Evolutionary conservation across 2,888 invertebrate species (phyloP), one percentile per base, ranked within the genome.

Genomic region (Hermodice carunculata): DNA sequence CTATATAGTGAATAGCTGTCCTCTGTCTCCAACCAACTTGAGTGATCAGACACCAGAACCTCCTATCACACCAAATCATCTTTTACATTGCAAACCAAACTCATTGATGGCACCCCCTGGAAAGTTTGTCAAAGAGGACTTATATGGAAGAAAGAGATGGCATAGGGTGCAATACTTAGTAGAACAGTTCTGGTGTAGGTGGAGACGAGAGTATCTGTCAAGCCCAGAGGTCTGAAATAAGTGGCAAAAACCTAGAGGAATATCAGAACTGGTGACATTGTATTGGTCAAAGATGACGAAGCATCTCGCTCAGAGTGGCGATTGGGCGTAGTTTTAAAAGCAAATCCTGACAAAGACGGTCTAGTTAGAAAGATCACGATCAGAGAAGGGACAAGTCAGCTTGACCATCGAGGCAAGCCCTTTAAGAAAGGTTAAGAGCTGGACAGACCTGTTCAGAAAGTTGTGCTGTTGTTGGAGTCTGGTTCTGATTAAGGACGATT

Each of bases 181-280:
- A n/a, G 66, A 75, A 32, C 61, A 66, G 28, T 74, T 76, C 53
- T 76, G 73, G 74, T 8, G 19, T 34, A 56, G 74, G 8, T 76
- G 74, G 73, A 44, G 59, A 28, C 43, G 22, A 28, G 74, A 76
- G 37, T 73, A 60, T 62, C 26, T 74, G 1, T 59, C 59, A 22
- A 66, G 42, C 28, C 44, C 72, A 5, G 65, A 70, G 42, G 4
- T 51, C 5, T 42, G 73, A 26, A 42, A 46, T 26, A 74, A 73
- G 31, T 73, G 75, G 71, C 22, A 51, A 0, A 17, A 24, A 11
- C 44, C 52, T 1, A 29, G 29, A 19, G 28, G 14, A 58, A 58
- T 28, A 6, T 58, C 17, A 26, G 6, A 53, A 22, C 11, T 6
- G 58, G 58, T 11, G 58, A 58, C 51, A 26, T 58, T 28, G 58